Percentiles rank a stretch among this genome's conserved stretches.
phyloP scores from a whole-genome alignment of 2,797 vertebrate genomes.

The Parauchenoglanis ngamensis region DNA sequence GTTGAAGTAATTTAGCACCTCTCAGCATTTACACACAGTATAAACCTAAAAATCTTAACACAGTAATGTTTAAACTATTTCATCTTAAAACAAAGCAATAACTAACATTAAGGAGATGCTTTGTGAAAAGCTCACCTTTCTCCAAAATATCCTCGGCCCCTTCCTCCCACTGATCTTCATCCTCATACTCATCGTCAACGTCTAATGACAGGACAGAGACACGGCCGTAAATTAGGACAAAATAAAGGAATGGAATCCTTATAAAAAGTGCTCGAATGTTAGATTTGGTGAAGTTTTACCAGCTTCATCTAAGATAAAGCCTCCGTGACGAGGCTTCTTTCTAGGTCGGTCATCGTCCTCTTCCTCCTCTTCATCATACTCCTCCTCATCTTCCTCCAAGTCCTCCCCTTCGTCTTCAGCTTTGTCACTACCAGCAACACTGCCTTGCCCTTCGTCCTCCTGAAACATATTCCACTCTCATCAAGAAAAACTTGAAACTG shows the following conservation, averaged over 20 bases:
- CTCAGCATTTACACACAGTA: not conserved
- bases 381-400: constrained; percentile 89
- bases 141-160: constrained; percentile 91
- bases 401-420: constrained; percentile 86
- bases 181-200: constrained; percentile 93
- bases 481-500: not conserved
- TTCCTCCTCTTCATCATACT: constrained; percentile 92
- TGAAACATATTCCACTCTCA: not conserved
- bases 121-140: constrained; percentile 79
- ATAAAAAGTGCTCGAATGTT: not conserved
- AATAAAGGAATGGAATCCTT: not conserved
- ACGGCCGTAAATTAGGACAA: not conserved
- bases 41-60: not conserved
- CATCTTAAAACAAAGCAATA: not conserved
- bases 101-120: not conserved
- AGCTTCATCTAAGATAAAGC: constrained; percentile 93
- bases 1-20: not conserved
- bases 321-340: constrained; percentile 88
- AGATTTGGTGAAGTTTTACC: constrained; percentile 70
- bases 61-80: not conserved
- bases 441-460: constrained; percentile 74
- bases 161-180: constrained; percentile 92
- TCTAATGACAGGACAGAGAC: constrained; percentile 69
- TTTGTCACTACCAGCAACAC: constrained; percentile 86
- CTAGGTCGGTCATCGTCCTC: constrained; percentile 89